Conservation (phyloP, 2,113 vertebrate genomes). For the Siniperca knerii region DNA sequence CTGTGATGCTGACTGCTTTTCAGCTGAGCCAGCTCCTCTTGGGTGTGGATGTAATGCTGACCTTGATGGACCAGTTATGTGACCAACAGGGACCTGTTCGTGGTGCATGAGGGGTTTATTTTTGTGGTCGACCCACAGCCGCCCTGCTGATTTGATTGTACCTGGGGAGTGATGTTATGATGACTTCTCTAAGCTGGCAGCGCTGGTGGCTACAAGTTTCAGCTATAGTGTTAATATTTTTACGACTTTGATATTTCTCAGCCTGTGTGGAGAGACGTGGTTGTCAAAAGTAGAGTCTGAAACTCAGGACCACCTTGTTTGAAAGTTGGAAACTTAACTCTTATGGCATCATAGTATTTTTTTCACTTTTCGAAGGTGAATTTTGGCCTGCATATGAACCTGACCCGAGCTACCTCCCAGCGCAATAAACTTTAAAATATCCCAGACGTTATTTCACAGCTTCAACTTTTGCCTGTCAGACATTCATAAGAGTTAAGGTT, state of each 20-base stretch:
- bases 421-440: constrained; percentile 35
- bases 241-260: constrained; percentile 28
- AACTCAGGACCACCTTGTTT: constrained; percentile 55
- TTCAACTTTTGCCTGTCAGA: constrained; percentile 40
- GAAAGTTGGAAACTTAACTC: constrained; percentile 16
- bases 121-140: constrained; percentile 23
- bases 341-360: constrained; percentile 9
- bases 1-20: constrained; percentile 19
- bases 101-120: constrained; percentile 37
- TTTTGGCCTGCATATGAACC: constrained; percentile 36
- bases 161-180: constrained; percentile 17
- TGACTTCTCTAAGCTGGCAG: constrained; percentile 25
- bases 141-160: constrained; percentile 23
- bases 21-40: constrained; percentile 34
- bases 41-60: constrained; percentile 52
- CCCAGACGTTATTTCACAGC: constrained; percentile 44
- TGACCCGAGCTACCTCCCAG: constrained; percentile 13
- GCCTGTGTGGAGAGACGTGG: constrained; percentile 12
- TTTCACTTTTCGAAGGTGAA: constrained; percentile 23
- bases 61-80: constrained; percentile 37
- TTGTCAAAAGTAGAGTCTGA: constrained; percentile 23
- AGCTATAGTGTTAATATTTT: constrained; percentile 48
- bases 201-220: neutral
- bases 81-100: constrained; percentile 40
- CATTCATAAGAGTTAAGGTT: constrained; percentile 23